A percentile compares a stretch with the other conserved stretches of the same genome.
These are phyloP conservation scores for Ormia ochracea DNA, from an alignment of 2,888 invertebrate species.

Conservation along the genomic window DNA sequence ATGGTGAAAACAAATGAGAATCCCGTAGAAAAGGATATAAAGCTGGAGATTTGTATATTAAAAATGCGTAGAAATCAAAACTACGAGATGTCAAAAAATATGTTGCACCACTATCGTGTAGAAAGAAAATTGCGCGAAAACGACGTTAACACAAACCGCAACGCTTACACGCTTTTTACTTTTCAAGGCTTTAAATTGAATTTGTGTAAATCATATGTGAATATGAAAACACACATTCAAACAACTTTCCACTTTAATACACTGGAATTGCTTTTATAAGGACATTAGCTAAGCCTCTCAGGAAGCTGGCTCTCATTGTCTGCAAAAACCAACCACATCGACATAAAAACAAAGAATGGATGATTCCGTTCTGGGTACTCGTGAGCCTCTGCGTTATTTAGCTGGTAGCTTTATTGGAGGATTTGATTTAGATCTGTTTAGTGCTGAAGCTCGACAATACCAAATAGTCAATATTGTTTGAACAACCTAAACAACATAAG, in stretches of 20 bases:
- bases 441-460: neutral
- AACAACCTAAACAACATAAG: conserved; percentile 31
- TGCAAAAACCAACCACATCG: neutral
- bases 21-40: no score
- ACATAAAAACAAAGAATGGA: neutral
- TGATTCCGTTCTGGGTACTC: neutral
- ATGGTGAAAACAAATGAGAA: no score
- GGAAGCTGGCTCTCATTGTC: conserved; percentile 27
- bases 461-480: conserved; percentile 20
- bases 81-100: no score
- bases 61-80: no score
- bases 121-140: conserved; percentile 39
- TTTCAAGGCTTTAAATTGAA: conserved; percentile 54
- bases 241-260: conserved; percentile 7
- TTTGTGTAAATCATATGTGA: conserved; percentile 13
- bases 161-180: conserved; percentile 28
- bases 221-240: neutral
- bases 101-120: conserved; percentile 23
- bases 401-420: conserved; percentile 14
- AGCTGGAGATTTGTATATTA: no score
- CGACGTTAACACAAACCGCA: neutral
- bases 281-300: conserved; percentile 42
- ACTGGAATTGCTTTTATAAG: conserved; percentile 36
- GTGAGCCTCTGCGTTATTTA: conserved; percentile 10
- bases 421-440: conserved; percentile 39